Conservation (phyloP, 2,888 invertebrate species). For the Clunio marinus region DNA sequence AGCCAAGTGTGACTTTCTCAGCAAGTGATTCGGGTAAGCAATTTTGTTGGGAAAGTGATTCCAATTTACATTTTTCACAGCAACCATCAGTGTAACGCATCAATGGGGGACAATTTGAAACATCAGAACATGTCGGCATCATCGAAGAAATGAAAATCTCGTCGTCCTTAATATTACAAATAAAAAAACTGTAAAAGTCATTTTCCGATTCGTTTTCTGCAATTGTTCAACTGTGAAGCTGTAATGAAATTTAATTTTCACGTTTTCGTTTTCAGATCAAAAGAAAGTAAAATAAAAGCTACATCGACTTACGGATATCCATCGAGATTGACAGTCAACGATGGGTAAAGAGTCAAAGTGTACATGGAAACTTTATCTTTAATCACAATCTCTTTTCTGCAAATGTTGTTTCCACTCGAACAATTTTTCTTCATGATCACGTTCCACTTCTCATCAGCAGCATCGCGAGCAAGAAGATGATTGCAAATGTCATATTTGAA, state of each 20-base stretch:
- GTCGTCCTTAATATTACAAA: constrained; percentile 53
- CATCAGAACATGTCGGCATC: constrained; percentile 59
- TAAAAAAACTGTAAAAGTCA: constrained; percentile 61
- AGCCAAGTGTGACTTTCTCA: constrained; percentile 55
- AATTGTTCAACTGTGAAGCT: constrained; percentile 46
- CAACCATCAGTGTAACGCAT: constrained; percentile 61
- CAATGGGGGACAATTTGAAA: constrained; percentile 57
- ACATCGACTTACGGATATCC: constrained; percentile 54
- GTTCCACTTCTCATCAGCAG: constrained; percentile 63
- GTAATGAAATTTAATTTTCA: constrained; percentile 4
- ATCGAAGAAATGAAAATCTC: constrained; percentile 56
- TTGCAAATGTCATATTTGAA: constrained; percentile 78
- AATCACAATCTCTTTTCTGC: constrained; percentile 62
- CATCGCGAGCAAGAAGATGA: constrained; percentile 70
- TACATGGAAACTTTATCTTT: constrained; percentile 57
- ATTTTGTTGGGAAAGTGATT: constrained; percentile 51
- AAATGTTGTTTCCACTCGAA: constrained; percentile 52
- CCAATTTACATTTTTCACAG: constrained; percentile 62
- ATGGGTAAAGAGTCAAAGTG: constrained; percentile 53
- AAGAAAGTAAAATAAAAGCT: constrained; percentile 44
- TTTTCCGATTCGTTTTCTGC: constrained; percentile 48
- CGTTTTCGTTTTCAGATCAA: no score
- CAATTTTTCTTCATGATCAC: constrained; percentile 69
- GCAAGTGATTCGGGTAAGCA: constrained; percentile 58
- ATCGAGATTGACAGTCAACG: constrained; percentile 64